A percentile compares a stretch with the other conserved stretches of the same genome.
Conservation (phyloP, 2,797 vertebrate genomes). For the Danio aesculapii region DNA sequence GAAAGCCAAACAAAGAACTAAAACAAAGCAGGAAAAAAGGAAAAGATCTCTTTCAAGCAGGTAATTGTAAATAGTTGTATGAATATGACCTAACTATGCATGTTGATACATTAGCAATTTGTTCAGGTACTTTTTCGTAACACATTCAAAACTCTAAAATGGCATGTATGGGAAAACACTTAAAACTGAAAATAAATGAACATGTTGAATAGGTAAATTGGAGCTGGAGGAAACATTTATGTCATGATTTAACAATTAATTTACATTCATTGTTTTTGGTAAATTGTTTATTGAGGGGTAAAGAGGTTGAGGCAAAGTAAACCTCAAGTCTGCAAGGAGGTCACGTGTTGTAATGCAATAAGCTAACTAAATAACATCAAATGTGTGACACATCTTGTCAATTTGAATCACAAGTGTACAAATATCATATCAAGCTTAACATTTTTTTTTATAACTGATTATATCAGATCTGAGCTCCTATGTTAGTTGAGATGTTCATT, state of each 20-base stretch:
- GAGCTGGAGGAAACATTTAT: conserved; percentile 68
- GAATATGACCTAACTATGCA: conserved; percentile 92
- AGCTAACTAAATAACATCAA: too few species aligned
- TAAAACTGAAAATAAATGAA: background rate
- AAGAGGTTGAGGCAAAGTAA: conserved; percentile 74
- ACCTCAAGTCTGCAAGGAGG: conserved; percentile 55
- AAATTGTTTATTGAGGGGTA: conserved; percentile 62
- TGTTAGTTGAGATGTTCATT: background rate
- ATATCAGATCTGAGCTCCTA: background rate
- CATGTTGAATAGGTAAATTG: background rate
- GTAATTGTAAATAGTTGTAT: conserved; percentile 91
- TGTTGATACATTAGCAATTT: conserved; percentile 95
- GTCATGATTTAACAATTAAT: conserved; percentile 74
- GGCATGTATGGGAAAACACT: conserved; percentile 88
- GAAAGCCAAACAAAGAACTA: conserved; percentile 75
- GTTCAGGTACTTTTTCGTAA: conserved; percentile 99
- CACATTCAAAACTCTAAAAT: conserved; percentile 81
- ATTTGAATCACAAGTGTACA: background rate
- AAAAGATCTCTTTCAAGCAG: conserved; percentile 80
- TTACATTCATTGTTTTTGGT: conserved; percentile 68
- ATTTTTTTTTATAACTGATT: background rate
- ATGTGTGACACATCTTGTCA: conserved; percentile 7
- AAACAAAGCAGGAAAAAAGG: conserved; percentile 71
- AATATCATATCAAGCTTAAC: background rate
- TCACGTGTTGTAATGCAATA: too few species aligned